These are phyloP conservation scores for pig (Sus scrofa) DNA, from an alignment of 2,113 vertebrate species.

Conservation along the genomic window T2T-Sscrofa CM000813.6:155020001-155020500, in stretches of 20 bases:
- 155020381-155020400: not conserved
- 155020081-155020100: conserved; percentile 15
- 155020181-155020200: not conserved
- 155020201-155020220: not conserved
- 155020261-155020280: not conserved
- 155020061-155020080: not conserved
- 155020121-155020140: not conserved
- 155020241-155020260: not conserved
- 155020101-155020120: not conserved
- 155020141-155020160: not conserved
- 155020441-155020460: not conserved
- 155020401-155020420: not conserved
- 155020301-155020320: not conserved
- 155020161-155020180: not conserved
- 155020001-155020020: no score
- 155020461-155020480: not conserved
- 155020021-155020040: no score
- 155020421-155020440: not conserved
- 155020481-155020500: not conserved
- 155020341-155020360: not conserved
- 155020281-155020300: not conserved
- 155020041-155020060: no score
- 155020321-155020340: not conserved
- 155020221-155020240: not conserved
- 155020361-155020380: not conserved